Evolutionary conservation across 2,888 invertebrate species (phyloP).

Genomic region (Hydroisotoma schaefferi): DNA sequence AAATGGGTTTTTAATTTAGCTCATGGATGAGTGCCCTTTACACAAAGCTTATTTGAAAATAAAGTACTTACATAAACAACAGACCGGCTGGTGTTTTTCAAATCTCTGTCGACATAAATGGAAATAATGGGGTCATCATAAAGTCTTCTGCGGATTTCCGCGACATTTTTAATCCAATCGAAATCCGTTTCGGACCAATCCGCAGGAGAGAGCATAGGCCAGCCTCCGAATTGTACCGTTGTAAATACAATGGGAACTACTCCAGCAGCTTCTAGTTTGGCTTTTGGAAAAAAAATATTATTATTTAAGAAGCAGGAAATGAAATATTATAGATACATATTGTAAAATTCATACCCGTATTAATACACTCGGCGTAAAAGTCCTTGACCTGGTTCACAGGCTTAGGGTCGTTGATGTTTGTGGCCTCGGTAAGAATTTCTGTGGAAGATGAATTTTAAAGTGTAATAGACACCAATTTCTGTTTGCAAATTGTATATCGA

Average conservation of each 20-base stretch:
- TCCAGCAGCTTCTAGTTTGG: conserved; percentile 28
- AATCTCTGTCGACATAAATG: conserved; percentile 33
- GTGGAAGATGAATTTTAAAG: background rate
- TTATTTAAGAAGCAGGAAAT: background rate
- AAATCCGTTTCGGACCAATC: conserved; percentile 22
- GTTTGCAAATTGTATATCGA: background rate
- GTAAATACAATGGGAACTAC: conserved; percentile 18
- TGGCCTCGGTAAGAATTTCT: conserved; percentile 35
- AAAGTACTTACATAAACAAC: conserved; percentile 34
- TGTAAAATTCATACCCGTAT: conserved; percentile 20
- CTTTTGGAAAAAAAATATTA: conserved; percentile 12
- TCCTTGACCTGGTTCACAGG: conserved; percentile 44
- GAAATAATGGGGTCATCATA: conserved; percentile 20
- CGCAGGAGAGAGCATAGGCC: conserved; percentile 26
- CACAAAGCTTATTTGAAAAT: background rate
- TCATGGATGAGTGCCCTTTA: background rate
- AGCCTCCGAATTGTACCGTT: conserved; percentile 31
- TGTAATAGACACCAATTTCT: background rate
- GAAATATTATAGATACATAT: background rate
- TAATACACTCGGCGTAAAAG: conserved; percentile 33
- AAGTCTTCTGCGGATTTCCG: conserved; percentile 21
- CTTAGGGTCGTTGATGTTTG: conserved; percentile 26
- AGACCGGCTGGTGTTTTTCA: conserved; percentile 31
- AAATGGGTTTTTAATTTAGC: too few relatives aligned
- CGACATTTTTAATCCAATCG: conserved; percentile 25